These are phyloP conservation scores for Erebia ligea DNA, from an alignment of 2,888 invertebrate species.

Conservation along the genomic window DNA sequence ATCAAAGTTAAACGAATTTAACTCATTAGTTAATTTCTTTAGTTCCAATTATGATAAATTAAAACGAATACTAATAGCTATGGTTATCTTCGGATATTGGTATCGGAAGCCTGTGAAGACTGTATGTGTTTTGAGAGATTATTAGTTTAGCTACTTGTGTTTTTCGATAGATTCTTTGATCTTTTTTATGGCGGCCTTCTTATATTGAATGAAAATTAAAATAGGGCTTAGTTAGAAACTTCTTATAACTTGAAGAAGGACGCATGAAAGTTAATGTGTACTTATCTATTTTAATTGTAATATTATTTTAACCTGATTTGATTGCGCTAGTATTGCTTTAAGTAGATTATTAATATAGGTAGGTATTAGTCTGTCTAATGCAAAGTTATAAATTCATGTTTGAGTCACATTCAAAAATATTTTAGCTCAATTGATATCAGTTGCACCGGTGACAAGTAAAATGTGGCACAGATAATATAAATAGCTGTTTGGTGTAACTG, in stretches of 20 bases:
- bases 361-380: no score
- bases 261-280: no score
- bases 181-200: no score
- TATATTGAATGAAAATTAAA: no score
- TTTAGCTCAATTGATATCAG: slow-evolving; percentile 8
- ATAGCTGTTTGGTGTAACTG: slow-evolving; percentile 14
- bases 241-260: no score
- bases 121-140: background rate
- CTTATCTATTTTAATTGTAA: no score
- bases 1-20: slow-evolving; percentile 44
- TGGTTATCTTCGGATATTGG: background rate
- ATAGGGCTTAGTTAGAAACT: no score
- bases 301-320: no score
- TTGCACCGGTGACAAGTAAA: slow-evolving; percentile 18
- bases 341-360: no score
- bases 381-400: background rate
- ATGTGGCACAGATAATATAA: slow-evolving; percentile 13
- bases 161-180: background rate
- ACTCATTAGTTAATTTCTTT: slow-evolving; percentile 37
- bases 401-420: slow-evolving; percentile 9
- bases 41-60: slow-evolving; percentile 30
- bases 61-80: slow-evolving; percentile 24
- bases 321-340: no score
- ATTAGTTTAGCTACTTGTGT: slow-evolving; percentile 12
- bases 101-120: slow-evolving; percentile 20